phyloP scores from a whole-genome alignment of 2,797 vertebrate genomes.

The Pangasius macronema region DNA sequence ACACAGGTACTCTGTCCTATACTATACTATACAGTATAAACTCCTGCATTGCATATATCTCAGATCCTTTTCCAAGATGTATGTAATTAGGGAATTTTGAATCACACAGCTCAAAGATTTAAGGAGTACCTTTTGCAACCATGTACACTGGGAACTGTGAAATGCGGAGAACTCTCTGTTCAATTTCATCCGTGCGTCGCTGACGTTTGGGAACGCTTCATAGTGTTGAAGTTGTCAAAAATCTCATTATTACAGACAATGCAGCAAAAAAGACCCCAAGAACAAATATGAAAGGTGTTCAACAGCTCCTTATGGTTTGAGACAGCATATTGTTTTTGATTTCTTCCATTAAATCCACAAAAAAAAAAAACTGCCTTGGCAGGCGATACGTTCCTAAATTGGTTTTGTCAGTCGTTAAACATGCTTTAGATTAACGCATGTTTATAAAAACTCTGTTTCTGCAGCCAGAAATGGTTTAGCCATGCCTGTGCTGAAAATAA shows the following conservation, averaged over 20 bases:
- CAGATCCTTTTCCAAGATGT: neutral
- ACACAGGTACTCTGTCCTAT: neutral
- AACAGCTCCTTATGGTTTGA: slow-evolving; percentile 5
- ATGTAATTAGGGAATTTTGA: slow-evolving; percentile 13
- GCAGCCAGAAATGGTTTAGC: neutral
- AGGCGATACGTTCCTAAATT: slow-evolving; percentile 6
- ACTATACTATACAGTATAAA: neutral
- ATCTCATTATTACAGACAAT: slow-evolving; percentile 16
- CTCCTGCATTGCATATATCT: neutral
- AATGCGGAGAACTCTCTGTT: neutral
- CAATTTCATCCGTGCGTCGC: neutral
- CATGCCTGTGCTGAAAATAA: neutral
- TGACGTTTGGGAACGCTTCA: neutral
- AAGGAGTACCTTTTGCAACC: neutral
- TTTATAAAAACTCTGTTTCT: neutral
- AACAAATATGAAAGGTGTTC: neutral
- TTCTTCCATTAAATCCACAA: slow-evolving; percentile 9
- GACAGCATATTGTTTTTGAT: neutral
- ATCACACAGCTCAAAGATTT: neutral
- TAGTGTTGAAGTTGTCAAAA: slow-evolving; percentile 7
- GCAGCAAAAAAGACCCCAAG: slow-evolving; percentile 7
- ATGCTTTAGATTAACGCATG: slow-evolving; percentile 18
- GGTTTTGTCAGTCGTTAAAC: slow-evolving; percentile 15
- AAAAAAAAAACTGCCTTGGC: slow-evolving; percentile 18
- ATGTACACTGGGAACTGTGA: neutral